Conservation (phyloP, 2,888 invertebrate genomes). For the Ptilodon capucinus region DNA sequence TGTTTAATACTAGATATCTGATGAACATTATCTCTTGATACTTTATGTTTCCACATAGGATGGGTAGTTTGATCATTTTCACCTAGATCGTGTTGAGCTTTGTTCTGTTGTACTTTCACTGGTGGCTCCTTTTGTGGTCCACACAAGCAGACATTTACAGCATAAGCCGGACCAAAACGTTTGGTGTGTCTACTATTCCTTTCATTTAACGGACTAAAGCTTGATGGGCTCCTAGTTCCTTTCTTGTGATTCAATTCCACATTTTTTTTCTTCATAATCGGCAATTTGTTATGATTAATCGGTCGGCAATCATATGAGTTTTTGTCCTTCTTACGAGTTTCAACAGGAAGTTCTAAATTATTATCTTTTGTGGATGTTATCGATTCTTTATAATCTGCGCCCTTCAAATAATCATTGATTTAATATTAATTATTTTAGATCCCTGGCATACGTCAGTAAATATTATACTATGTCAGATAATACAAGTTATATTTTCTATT, state of each 20-base stretch:
- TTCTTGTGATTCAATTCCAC: slow-evolving; percentile 14
- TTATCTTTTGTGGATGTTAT: slow-evolving; percentile 7
- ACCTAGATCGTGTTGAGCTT: slow-evolving; percentile 1
- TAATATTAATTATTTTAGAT: too few relatives aligned
- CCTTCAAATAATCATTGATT: slow-evolving; percentile 21
- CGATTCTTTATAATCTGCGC: slow-evolving; percentile 8
- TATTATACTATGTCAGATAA: too few relatives aligned
- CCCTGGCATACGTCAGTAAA: too few relatives aligned
- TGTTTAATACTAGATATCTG: slow-evolving; percentile 37
- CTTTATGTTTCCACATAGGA: slow-evolving; percentile 24
- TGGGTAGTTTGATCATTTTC: slow-evolving; percentile 2
- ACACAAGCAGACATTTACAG: slow-evolving; percentile 67
- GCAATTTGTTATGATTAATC: slow-evolving; percentile 4
- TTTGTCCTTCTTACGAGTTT: slow-evolving; percentile 10
- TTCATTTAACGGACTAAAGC: slow-evolving; percentile 16
- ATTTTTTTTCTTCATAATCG: slow-evolving; percentile 8
- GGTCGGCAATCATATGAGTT: not conserved
- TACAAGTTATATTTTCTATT: not conserved
- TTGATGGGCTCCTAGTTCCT: slow-evolving; percentile 9
- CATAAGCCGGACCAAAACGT: slow-evolving; percentile 45
- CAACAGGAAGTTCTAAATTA: slow-evolving; percentile 1
- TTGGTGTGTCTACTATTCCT: slow-evolving; percentile 33
- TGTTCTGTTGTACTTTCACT: slow-evolving; percentile 12
- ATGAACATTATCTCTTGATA: slow-evolving; percentile 25
- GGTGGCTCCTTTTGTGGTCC: slow-evolving; percentile 38